Base-by-base conservation (phyloP, 2,113 vertebrate genomes). In the Bettongia penicillata region DNA sequence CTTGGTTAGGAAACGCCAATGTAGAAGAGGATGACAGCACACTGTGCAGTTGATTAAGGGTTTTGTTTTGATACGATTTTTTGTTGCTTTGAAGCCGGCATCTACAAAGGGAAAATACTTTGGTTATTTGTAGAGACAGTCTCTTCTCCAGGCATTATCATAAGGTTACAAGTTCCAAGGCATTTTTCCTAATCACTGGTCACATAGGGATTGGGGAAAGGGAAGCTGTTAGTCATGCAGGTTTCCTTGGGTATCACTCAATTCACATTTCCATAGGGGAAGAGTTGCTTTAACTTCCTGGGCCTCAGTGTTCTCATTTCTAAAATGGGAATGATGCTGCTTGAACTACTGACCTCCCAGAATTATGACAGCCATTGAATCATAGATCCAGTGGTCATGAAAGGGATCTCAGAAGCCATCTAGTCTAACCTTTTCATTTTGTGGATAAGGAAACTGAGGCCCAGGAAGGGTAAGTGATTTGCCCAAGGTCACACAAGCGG, bases 191-290 rank as follows among this genome's bases (percentile, higher is more conserved):
- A 61, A 90, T 47, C 84, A 55, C 50, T 93, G 77, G 90, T 8
- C 51, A 51, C 11, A 91, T 57, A 22, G 43, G 37, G 8, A 68
- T 77, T 61, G 93, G 49, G 31, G 61, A 4, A 37, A 26, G 25
- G 53, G 53, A 55, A 55, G 24, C 31, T 37, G 0, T 68, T 31
- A 61, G 8, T 47, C 89, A 16, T 50, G 22, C 91, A 94, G 31
- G 1, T 10, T 95, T 96, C 28, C 84, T 93, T 48, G 94, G 16
- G 68, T 51, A 47, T 53, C 26, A 50, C 55, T 92, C 91, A 68
- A 91, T 93, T 89, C 55, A 49, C 31, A 68, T 61, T 91, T 68
- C 37, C 25, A 37, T 68, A 37, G 16, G 3, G 61, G 11, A 68
- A 68, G 37, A 68, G 61, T 37, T 68, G 31, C 3, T 37, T 37